Evolutionary conservation across 2,888 invertebrate species (phyloP).

Genomic region (Acleris sparsana): DNA sequence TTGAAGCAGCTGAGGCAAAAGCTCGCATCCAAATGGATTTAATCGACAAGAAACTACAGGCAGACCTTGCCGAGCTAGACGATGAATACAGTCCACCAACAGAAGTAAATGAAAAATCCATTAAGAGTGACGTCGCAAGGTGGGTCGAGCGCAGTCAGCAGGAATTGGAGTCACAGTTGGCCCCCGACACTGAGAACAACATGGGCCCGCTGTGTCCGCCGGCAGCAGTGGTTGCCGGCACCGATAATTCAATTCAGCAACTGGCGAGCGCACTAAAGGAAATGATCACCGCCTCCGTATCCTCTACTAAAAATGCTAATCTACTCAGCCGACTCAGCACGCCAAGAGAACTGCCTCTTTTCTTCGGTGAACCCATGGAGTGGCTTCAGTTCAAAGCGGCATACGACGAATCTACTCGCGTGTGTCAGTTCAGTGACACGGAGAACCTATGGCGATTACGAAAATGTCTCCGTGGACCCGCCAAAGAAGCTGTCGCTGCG

Average conservation of each 20-base stretch:
- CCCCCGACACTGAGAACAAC: not conserved
- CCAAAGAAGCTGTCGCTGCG: constrained; percentile 42
- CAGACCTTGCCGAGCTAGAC: not conserved
- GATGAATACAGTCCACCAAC: constrained; percentile 11
- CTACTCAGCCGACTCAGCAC: constrained; percentile 39
- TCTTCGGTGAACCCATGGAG: constrained; percentile 43
- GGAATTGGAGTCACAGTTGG: not conserved
- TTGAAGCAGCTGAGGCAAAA: constrained; percentile 3
- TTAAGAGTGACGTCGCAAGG: constrained; percentile 2
- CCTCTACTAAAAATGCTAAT: not conserved
- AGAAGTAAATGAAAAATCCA: not conserved
- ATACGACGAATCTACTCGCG: constrained; percentile 40
- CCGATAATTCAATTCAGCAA: constrained; percentile 26
- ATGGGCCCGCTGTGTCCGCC: constrained; percentile 1
- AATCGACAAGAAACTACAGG: not conserved
- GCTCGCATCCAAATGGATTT: constrained; percentile 1
- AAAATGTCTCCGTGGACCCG: constrained; percentile 42
- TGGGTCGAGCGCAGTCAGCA: constrained; percentile 1
- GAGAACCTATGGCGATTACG: constrained; percentile 44
- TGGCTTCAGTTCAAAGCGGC: constrained; percentile 44
- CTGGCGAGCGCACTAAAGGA: constrained; percentile 36
- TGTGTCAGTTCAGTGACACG: constrained; percentile 40
- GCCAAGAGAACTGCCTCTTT: constrained; percentile 39
- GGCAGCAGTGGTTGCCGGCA: constrained; percentile 1
- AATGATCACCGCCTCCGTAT: constrained; percentile 22